Evolutionary conservation across 2,113 vertebrate species (phyloP), one percentile per base, ranked within the genome.

Genomic region (Eira barbara): DNA sequence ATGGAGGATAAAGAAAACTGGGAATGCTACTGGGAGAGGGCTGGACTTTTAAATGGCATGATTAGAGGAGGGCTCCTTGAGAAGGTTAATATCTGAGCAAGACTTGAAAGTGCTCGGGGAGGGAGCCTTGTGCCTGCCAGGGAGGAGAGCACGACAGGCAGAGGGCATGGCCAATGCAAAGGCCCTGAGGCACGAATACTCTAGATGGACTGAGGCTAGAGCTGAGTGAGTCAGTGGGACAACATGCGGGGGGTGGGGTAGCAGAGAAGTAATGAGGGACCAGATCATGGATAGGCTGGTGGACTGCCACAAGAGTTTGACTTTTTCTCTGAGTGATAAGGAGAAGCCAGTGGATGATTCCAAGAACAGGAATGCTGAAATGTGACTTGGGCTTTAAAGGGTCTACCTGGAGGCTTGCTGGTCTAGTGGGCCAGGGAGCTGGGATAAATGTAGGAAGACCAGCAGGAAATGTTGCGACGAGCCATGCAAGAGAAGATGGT

Each of bases 201-300:
- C 6, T 2, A 14, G 49, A 42, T 4, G 27, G 17, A 7, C 36
- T 11, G 31, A 61, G 39, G 9, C 4, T 23, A 27, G 45, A 52
- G n/a, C 25, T n/a, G 18, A 63, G 39, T 36, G 65, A 34, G 42
- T 39, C 21, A 29, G 1, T 11, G 6, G 23, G 3, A 15, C 27
- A 49, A 15, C 0, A 21, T 31, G 0, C 2, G 17, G 52, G n/a
- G 27, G 69, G 29, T 25, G 29, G 23, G 13, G 42, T 2, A 11
- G 91, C 89, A 61, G 45, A 74, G 52, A 79, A 20, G 42, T 14
- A 1, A 65, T 1, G 69, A 55, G 52, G 45, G 67, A 14, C 29
- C n/a, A 65, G 89, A 17, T 29, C 49, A 45, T 1, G 65, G 55
- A 10, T 1, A 1, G 7, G 21, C 34, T 39, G 29, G 23, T 14